phyloP scores from a whole-genome alignment of 2,888 invertebrate genomes.

The Tinea semifulvella region DNA sequence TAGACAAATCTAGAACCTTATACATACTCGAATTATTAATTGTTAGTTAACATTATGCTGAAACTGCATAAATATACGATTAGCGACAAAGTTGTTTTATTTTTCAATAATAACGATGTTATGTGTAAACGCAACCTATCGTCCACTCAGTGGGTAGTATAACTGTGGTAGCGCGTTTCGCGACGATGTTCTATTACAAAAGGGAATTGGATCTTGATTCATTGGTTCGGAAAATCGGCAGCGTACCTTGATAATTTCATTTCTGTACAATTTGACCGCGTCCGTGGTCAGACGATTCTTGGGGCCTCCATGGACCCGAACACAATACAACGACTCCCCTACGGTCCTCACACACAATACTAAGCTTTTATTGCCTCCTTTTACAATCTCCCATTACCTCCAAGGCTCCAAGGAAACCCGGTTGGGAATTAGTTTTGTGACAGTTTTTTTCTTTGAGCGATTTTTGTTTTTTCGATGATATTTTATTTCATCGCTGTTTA shows the following conservation, averaged over 20 bases:
- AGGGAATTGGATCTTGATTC: conserved; percentile 68
- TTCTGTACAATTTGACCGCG: conserved; percentile 68
- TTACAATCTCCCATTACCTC: conserved; percentile 66
- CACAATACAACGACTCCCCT: conserved; percentile 60
- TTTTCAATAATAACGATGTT: no score
- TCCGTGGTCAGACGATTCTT: conserved; percentile 63
- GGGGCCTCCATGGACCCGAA: conserved; percentile 54
- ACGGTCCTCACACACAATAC: conserved; percentile 62
- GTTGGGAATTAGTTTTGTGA: conserved; percentile 62
- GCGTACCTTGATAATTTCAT: conserved; percentile 68
- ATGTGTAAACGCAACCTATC: conserved; percentile 28
- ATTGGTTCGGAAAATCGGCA: conserved; percentile 68
- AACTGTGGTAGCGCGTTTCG: conserved; percentile 58
- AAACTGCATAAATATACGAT: background rate
- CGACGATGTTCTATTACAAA: conserved; percentile 68
- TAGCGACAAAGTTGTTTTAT: background rate
- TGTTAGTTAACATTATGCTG: no score
- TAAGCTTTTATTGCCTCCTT: conserved; percentile 67
- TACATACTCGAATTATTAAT: no score
- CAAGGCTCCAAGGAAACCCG: conserved; percentile 45
- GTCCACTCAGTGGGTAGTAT: conserved; percentile 58
- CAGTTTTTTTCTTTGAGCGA: conserved; percentile 45
- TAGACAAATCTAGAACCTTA: no score
- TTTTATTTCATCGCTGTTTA: conserved; percentile 9
- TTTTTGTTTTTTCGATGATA: conserved; percentile 32